Evolutionary conservation across 2,888 invertebrate genomes (phyloP).

Genomic region (Abrostola triplasia): DNA sequence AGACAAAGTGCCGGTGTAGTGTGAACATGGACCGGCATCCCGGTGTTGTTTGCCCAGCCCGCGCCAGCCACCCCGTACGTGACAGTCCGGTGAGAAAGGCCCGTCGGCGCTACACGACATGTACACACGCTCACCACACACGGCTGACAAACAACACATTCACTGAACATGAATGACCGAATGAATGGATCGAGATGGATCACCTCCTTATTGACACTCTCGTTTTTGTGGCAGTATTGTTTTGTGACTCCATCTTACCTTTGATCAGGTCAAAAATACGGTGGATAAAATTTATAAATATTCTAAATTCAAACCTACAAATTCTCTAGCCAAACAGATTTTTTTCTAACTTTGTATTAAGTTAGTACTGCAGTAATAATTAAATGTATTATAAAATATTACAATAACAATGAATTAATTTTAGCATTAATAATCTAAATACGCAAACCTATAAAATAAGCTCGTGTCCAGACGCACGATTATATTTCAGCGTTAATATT

Average conservation of each 20-base stretch:
- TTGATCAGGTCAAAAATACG: neutral
- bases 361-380: too few relatives aligned
- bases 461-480: constrained; percentile 43
- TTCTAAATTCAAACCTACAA: neutral
- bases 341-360: too few relatives aligned
- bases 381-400: neutral
- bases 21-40: constrained; percentile 20
- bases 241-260: constrained; percentile 7
- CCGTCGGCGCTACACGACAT: constrained; percentile 43
- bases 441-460: constrained; percentile 6
- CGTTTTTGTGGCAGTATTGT: constrained; percentile 13
- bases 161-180: constrained; percentile 37
- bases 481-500: constrained; percentile 26
- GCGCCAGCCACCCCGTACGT: constrained; percentile 38
- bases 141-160: constrained; percentile 38
- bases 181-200: constrained; percentile 44
- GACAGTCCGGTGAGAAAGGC: constrained; percentile 40
- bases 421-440: constrained; percentile 31
- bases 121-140: constrained; percentile 21
- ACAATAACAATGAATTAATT: neutral
- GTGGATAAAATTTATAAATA: neutral
- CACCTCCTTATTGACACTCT: constrained; percentile 29
- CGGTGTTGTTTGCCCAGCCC: constrained; percentile 25
- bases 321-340: neutral
- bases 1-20: constrained; percentile 12